Evolutionary conservation across 2,113 vertebrate genomes (phyloP).

Genomic region (Delphinapterus leucas): DNA sequence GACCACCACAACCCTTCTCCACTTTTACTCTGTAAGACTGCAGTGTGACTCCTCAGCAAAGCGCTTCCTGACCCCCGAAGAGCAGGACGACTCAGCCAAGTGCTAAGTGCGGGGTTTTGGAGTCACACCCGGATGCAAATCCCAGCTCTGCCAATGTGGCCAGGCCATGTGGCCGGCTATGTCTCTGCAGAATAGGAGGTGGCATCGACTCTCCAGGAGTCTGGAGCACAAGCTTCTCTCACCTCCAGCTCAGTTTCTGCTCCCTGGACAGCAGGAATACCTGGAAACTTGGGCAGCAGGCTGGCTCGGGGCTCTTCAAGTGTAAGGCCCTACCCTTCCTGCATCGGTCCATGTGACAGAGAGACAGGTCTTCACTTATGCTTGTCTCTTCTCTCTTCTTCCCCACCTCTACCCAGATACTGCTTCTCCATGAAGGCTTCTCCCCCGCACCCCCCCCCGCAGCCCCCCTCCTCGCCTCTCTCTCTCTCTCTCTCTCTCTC

Average conservation of each 20-base stretch:
- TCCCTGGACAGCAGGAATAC: background rate
- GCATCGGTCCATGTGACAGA: background rate
- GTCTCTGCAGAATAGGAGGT: background rate
- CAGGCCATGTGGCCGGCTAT: background rate
- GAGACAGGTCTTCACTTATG: background rate
- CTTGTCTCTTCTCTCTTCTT: background rate
- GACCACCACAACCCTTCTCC: background rate
- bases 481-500: too few relatives aligned
- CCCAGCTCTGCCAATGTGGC: background rate
- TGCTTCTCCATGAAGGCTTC: background rate
- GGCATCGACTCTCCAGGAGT: background rate
- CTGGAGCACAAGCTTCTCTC: background rate
- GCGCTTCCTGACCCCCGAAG: background rate
- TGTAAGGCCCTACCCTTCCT: background rate
- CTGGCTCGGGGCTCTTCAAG: background rate
- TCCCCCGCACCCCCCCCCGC: background rate
- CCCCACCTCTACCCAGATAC: background rate
- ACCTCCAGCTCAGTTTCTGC: background rate
- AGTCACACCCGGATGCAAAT: background rate
- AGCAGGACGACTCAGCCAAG: background rate
- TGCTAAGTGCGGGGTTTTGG: background rate
- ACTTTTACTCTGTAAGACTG: background rate
- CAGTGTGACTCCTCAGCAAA: background rate
- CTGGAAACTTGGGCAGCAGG: background rate
- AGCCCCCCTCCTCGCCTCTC: too few relatives aligned